Evolutionary conservation across 2,888 invertebrate species (phyloP).

Genomic region (Blomia tropicalis): DNA sequence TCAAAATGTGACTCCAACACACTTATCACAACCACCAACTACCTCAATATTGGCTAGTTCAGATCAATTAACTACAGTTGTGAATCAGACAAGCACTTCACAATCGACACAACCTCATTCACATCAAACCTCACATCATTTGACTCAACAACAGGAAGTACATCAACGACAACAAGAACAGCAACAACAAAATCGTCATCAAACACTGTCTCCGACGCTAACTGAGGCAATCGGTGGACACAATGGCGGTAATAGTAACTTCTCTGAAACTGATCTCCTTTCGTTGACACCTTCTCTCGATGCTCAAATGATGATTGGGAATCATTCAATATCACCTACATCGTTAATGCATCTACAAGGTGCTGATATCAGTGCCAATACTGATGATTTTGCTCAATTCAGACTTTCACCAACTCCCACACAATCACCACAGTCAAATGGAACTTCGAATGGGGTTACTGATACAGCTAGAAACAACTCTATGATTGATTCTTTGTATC

Average conservation of each 20-base stretch:
- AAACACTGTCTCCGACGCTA: background rate
- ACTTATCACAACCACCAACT: background rate
- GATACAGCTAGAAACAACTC: too few species aligned
- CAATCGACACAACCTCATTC: background rate
- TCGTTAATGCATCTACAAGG: background rate
- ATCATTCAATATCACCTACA: background rate
- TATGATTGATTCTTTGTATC: too few species aligned
- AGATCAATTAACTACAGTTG: background rate
- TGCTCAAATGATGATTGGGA: conserved; percentile 6
- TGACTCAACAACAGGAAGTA: background rate
- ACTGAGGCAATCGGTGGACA: background rate
- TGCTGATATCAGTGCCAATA: background rate
- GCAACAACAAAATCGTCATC: background rate
- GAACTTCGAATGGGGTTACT: too few species aligned
- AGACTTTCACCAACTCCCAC: background rate
- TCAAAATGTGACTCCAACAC: background rate
- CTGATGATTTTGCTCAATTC: conserved; percentile 13
- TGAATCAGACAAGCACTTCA: background rate
- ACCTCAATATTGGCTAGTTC: background rate
- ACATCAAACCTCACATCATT: background rate
- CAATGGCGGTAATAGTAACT: conserved; percentile 19
- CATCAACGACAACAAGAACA: background rate
- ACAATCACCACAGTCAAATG: background rate
- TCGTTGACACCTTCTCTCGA: conserved; percentile 27
- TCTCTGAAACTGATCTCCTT: conserved; percentile 30